Evolutionary conservation across 2,888 invertebrate species (phyloP), one percentile per base, ranked within the genome.

Genomic region (Acrocyrtus sp.): DNA sequence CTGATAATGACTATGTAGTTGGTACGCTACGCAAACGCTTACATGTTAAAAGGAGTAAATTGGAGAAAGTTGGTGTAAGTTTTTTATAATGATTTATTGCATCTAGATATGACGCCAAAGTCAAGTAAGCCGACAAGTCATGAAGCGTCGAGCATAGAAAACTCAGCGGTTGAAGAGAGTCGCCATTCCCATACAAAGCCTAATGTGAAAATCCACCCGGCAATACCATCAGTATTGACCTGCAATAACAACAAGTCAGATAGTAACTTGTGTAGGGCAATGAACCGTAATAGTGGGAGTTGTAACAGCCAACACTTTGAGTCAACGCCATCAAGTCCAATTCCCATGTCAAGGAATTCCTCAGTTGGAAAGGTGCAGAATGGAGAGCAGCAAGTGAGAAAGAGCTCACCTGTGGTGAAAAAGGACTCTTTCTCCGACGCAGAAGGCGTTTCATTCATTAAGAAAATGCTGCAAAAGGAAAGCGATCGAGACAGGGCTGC

Each of bases 391-490:
- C 54, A 62, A 21, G 47, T 17, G 47, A 53, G 48, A n/a, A 77
- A 74, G 43, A 69, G 72, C 22, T 63, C 62, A 19, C 68, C 74
- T 39, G 69, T 79, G 1, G 66, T 56, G 10, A 78, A 78, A 61
- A 56, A 70, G 17, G 77, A 78, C 47, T 74, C 76, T 1, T 75
- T 78, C 41, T 79, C 78, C 2, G 80, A 79, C 45, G 75, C 77
- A 1, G 80, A 79, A 70, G 80, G 80, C 10, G 78, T 80, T 45
- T 76, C 73, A 26, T 76, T 76, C 58, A 69, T 80, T 45, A 78
- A 78, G 68, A 74, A 78, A 62, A 74, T 80, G 57, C 48, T 80
- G 24, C 75, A 76, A 51, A 78, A 75, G 68, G 78, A 79, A 54
- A 75, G 69, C 29, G 48, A 74, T 50, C 56, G 61, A n/a, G 73